Conservation (phyloP, 2,888 invertebrate genomes). For the Cerceris ruficornis region DNA sequence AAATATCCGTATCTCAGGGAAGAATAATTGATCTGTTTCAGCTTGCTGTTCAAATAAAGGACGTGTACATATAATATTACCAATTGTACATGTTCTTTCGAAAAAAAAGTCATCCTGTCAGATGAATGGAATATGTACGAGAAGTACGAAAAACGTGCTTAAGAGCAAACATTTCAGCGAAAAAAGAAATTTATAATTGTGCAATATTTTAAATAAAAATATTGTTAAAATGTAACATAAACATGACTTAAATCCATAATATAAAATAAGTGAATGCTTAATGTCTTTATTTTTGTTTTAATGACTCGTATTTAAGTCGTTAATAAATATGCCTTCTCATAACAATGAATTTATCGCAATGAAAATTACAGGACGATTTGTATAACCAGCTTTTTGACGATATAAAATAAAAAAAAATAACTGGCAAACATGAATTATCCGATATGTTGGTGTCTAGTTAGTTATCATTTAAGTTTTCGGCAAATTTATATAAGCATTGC, state of each 20-base stretch:
- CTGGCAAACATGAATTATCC: too few relatives aligned
- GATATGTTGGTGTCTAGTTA: too few relatives aligned
- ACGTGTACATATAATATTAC: slow-evolving; percentile 20
- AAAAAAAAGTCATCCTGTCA: slow-evolving; percentile 30
- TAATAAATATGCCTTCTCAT: too few relatives aligned
- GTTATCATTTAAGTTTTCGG: too few relatives aligned
- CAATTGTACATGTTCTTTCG: slow-evolving; percentile 37
- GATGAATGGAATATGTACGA: slow-evolving; percentile 10
- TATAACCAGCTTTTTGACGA: too few relatives aligned
- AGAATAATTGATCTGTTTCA: background rate
- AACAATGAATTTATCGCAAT: too few relatives aligned
- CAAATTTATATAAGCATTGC: background rate
- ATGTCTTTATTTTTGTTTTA: slow-evolving; percentile 30
- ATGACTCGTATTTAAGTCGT: background rate
- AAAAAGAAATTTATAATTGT: slow-evolving; percentile 10
- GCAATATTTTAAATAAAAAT: slow-evolving; percentile 14
- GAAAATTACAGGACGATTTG: too few relatives aligned
- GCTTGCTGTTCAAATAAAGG: slow-evolving; percentile 83
- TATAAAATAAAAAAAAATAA: too few relatives aligned
- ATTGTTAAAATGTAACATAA: slow-evolving; percentile 45
- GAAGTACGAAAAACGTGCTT: slow-evolving; percentile 17
- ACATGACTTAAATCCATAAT: slow-evolving; percentile 41
- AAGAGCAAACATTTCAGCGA: slow-evolving; percentile 12
- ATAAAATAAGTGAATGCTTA: slow-evolving; percentile 46
- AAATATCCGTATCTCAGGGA: background rate